Evolutionary conservation across 1,140 invertebrate genomes (phyloP).

Genomic region (Calliopsis andreniformis): DNA sequence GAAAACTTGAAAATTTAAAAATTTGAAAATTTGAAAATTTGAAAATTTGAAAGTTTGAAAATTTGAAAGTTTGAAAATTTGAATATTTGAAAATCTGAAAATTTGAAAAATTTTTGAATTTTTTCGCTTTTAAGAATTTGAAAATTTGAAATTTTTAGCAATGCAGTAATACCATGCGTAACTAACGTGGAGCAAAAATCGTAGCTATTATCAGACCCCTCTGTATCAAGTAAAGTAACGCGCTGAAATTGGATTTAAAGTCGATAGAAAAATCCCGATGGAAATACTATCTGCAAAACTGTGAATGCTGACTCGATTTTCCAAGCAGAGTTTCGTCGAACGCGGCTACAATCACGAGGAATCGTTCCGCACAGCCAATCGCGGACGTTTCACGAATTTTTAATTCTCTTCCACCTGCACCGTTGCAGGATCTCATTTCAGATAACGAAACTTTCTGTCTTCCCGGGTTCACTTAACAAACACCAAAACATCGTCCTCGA

Average conservation of each 20-base stretch:
- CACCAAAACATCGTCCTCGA: conserved; percentile 13
- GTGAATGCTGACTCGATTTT: not conserved
- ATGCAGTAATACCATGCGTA: too few relatives aligned
- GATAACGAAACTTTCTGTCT: conserved; percentile 57
- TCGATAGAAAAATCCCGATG: not conserved
- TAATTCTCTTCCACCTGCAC: conserved; percentile 31
- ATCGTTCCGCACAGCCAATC: not conserved
- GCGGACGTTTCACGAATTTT: conserved; percentile 29
- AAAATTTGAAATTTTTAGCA: not conserved
- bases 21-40: too few relatives aligned
- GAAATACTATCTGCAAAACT: not conserved
- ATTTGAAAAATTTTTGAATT: too few relatives aligned
- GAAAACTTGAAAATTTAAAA: too few relatives aligned
- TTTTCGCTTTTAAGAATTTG: too few relatives aligned
- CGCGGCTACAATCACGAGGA: not conserved
- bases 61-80: too few relatives aligned
- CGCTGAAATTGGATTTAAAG: too few relatives aligned
- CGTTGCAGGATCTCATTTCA: conserved; percentile 59
- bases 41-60: too few relatives aligned
- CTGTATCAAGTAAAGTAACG: too few relatives aligned
- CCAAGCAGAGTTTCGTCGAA: not conserved
- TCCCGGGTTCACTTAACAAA: conserved; percentile 49
- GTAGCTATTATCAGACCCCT: too few relatives aligned
- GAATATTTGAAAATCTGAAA: too few relatives aligned
- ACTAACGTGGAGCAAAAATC: too few relatives aligned